Evolutionary conservation across 2,113 vertebrate genomes (phyloP), one percentile per base, ranked within the genome.

Genomic region (crab-eating macaque (Macaca fascicularis)): DNA sequence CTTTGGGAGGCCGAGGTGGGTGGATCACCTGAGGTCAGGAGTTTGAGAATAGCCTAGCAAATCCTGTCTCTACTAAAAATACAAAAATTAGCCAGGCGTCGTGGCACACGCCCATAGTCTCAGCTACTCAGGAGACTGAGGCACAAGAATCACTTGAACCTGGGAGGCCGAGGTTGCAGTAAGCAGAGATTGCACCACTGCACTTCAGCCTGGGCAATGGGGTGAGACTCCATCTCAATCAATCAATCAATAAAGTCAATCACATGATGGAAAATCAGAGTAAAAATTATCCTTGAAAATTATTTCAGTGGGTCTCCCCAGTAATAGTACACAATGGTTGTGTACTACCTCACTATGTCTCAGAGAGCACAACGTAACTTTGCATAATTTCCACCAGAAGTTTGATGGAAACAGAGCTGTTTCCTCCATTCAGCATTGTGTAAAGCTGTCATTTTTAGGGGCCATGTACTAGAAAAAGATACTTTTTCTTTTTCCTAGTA

Each of bases 391-490:
- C 61, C 32, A 43, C 23, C 45, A 30, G 57, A 17, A 17, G 30
- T 48, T 74, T 23, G 61, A 45, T 55, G 20, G 89, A 48, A 84
- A 93, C 2, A 32, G 22, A 27, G 30, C 23, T 76, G 40, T 76
- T 48, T n/a, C 45, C 70, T 74, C 35, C 55, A 50, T 11, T 74
- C 70, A 74, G 64, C 27, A 43, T 13, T 13, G 5, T n/a, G 17
- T 82, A 67, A 94, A 94, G 64, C 19, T 87, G 32, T 6, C 83
- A 50, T 83, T 96, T 96, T 89, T 57, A 67, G 76, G 50, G 35
- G 14, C 19, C 22, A 6, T 9, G 5, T 84, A 64, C 40, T 8
- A 75, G 6, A 48, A 76, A 85, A 92, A 61, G 11, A 19, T 12
- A n/a, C 50, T 45, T 94, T 94, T 89, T 92, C 70, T 57, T 83